Evolutionary conservation across 2,888 invertebrate species (phyloP), one percentile per base, ranked within the genome.

Genomic region (Drosophila flavopinicola): DNA sequence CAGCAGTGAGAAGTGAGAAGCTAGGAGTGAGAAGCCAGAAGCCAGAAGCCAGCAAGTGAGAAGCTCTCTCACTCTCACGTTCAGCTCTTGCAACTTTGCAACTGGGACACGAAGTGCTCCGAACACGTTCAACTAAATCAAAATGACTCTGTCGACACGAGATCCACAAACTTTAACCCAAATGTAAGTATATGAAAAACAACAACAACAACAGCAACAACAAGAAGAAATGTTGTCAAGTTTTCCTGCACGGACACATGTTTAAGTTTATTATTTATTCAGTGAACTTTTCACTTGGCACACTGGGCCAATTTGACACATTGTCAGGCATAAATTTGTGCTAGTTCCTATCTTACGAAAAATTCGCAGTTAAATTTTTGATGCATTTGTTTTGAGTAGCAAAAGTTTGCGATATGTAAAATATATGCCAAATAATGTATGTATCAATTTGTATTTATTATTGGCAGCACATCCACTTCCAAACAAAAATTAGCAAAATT

Each of bases 221-320:
- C 24, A 9, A 17, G 6, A 65, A 61, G 51, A 57, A 60, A 69
- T 67, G 61, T 67, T 75, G 73, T 76, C 73, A 72, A 72, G 75
- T 71, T 66, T 66, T 59, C 38, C 38, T 57, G 65, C 39, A 41
- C 69, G 41, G 60, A 60, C 59, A 71, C 63, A 66, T 75, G 70
- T 57, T 74, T 54, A 66, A 70, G 66, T 75, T 75, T 83, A 83
- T 85, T 82, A 80, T 80, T 85, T 82, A 83, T 85, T 75, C 66
- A 82, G 73, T 65, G 68, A 66, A 85, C 72, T 85, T 82, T 78
- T 82, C 69, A 78, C 82, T 65, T 63, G 60, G 45, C 59, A 52
- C 66, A 60, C 35, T 58, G 57, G 57, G 1, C 0, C 33, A 1
- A 27, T 17, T 20, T 3, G 2, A 20, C 20, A 20, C 4, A 3